Evolutionary conservation across 1,140 invertebrate genomes (phyloP), one percentile per base, ranked within the genome.

Genomic region (Sycobia sp.): DNA sequence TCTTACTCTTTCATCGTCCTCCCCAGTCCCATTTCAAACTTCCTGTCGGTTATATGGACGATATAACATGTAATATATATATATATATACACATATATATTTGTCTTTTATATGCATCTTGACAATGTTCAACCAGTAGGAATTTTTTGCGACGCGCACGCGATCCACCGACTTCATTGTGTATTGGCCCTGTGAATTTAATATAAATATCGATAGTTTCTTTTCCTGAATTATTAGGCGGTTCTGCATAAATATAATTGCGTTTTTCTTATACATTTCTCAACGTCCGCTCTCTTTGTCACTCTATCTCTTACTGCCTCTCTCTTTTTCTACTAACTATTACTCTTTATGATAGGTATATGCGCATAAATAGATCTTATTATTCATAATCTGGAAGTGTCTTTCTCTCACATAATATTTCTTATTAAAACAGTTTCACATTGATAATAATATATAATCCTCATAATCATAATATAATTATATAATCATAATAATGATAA

Each of bases 361-460:
- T 47, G 16, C 22, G 25, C 44, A 62, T 47, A 16, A 20, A 25
- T 34, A 9, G 47, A 49, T 62, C 54, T 55, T 62, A 53, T 46
- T 62, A 18, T 62, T 25, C 55, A 62, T 62, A 56, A 47, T 62
- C 53, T 41, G 20, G 29, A 62, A 32, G 43, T 46, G 13, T 61
- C 34, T 55, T 39, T 32, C 36, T 20, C 32, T 34, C 60, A 14
- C 22, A 22, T 49, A 18, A 23, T 47, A 56, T 23, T n/a, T 47
- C 16, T 18, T 32, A 23, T 43, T 41, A 55, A 57, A 62, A 62
- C 51, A 62, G 23, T 62, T 62, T 56, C 20, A 51, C 51, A 62
- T 44, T 65, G 69, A 68, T 71, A 67, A 62, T 49, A 57, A 39
- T 61, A 60, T 66, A 65, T 65, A 67, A 51, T 54, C 69, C 47